Evolutionary conservation across 2,888 invertebrate species (phyloP), one percentile per base, ranked within the genome.

Genomic region (Cancer borealis): DNA sequence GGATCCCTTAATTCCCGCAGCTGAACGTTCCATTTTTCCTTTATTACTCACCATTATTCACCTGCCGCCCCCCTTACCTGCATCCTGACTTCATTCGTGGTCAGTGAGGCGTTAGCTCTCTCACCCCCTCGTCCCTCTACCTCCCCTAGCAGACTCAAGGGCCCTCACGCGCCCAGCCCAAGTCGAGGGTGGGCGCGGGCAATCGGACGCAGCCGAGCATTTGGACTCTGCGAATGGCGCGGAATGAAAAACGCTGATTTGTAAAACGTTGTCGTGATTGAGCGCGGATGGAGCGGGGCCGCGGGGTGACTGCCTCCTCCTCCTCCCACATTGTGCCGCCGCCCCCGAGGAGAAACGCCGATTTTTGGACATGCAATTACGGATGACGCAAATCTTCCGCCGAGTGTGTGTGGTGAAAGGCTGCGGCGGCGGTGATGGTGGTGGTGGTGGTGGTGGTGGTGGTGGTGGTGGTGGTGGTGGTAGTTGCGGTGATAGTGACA

Each of bases 111-210:
- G 66, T 73, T n/a, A 10, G 30, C 12, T n/a, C 89, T 30, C 91
- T 30, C 60, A 39, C 91, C 91, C 10, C 10, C 54, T 54, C 3
- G 66, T 73, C 73, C 30, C 73, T 73, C 46, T 54, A 26, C 54
- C 49, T 90, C 66, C 66, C 30, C 46, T 21, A n/a, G 84, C 30
- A 84, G 84, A 3, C 66, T 91, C 46, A 66, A 91, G 91, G 66
- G 91, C 66, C 73, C 91, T 91, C 91, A 73, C 91, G 73, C 73
- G 73, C 91, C 46, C 66, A 91, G 66, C 66, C 91, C 91, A 91
- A 91, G 91, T 91, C 91, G 73, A 91, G 91, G 91, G 26, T 73
- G 39, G 45, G 79, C 46, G 66, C 91, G 46, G 79, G 91, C 91
- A 91, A 91, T 73, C 91, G 91, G 73, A 91, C 73, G 91, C 91